Conservation (phyloP, 2,113 vertebrate genomes). For the Clupea harengus region DNA sequence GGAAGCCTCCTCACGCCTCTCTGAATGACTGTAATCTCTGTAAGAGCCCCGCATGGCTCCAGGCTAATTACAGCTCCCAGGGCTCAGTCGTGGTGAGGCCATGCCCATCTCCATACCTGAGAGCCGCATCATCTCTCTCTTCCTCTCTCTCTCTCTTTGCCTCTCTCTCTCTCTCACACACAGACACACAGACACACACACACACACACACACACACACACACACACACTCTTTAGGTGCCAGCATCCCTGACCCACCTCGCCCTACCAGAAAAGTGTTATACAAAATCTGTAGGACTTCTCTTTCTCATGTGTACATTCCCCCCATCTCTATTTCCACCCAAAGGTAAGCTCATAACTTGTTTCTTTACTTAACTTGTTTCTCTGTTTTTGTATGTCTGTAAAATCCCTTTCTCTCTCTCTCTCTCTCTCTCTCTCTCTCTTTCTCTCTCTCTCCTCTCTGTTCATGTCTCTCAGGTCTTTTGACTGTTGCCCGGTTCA, state of each 20-base stretch:
- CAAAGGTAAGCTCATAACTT: background rate
- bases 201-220: background rate
- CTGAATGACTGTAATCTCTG: constrained; percentile 37
- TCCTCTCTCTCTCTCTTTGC: too few relatives aligned
- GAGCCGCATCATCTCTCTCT: too few relatives aligned
- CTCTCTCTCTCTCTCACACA: too few relatives aligned
- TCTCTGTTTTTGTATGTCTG: background rate
- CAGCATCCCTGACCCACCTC: too few relatives aligned
- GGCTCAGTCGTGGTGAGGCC: background rate
- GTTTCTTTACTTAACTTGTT: too few relatives aligned
- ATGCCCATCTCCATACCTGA: background rate
- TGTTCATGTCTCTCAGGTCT: background rate
- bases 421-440: background rate
- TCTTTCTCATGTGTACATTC: too few relatives aligned
- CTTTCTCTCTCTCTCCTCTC: background rate
- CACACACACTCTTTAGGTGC: background rate
- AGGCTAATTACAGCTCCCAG: constrained; percentile 36
- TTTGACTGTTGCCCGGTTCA: background rate
- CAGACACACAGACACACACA: too few relatives aligned
- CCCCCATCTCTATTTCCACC: background rate
- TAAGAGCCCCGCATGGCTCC: constrained; percentile 17
- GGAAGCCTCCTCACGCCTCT: background rate
- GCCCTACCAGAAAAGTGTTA: too few relatives aligned
- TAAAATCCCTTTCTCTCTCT: background rate
- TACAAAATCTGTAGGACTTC: too few relatives aligned